Percentiles rank a stretch among this genome's conserved stretches.
Conservation (phyloP, 2,888 invertebrate genomes). For the Chironomus riparius region DNA sequence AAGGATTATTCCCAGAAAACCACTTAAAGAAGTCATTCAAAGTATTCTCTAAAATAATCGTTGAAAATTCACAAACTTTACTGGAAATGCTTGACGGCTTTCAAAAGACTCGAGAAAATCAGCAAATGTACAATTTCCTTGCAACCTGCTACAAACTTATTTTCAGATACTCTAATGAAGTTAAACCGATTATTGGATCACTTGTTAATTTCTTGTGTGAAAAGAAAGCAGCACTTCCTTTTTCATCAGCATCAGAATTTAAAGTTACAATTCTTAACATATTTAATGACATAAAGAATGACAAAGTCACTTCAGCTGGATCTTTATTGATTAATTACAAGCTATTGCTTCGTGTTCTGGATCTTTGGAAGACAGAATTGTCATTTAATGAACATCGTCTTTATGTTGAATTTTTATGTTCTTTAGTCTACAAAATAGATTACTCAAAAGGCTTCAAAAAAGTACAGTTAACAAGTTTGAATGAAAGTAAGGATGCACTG, state of each 20-base stretch:
- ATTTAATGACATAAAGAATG: neutral
- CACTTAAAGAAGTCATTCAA: neutral
- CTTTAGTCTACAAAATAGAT: neutral
- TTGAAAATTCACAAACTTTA: neutral
- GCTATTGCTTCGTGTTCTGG: conserved; percentile 1
- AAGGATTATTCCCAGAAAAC: neutral
- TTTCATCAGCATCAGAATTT: conserved; percentile 6
- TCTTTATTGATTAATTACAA: conserved; percentile 2
- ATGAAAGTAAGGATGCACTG: neutral
- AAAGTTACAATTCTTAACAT: conserved; percentile 12
- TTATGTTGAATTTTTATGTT: neutral
- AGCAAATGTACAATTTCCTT: neutral
- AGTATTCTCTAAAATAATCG: neutral
- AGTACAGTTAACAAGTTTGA: neutral
- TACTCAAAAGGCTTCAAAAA: neutral
- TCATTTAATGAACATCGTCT: conserved; percentile 17
- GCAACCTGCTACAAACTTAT: neutral
- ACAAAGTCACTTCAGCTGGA: neutral
- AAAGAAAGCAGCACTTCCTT: neutral
- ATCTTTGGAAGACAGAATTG: neutral
- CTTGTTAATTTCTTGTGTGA: neutral
- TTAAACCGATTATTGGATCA: conserved; percentile 1
- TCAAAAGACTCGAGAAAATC: neutral
- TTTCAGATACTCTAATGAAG: neutral
- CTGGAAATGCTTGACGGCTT: conserved; percentile 14